A percentile compares a stretch with the other conserved stretches of the same genome.
phyloP scores from a whole-genome alignment of 1,140 invertebrate species.

The Drosophila willistoni region DNA sequence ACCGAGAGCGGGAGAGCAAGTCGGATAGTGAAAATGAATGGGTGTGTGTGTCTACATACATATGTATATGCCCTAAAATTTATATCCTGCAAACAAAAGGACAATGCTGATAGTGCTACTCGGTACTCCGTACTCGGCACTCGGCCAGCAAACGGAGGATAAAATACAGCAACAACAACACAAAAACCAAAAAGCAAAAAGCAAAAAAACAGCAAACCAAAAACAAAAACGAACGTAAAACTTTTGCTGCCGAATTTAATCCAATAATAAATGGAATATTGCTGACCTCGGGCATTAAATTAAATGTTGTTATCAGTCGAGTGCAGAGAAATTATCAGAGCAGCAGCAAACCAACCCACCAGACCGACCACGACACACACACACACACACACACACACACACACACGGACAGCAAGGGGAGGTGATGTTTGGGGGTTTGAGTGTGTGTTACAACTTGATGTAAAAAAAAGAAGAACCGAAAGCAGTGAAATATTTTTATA shows the following conservation, averaged over 20 bases:
- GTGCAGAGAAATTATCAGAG: conserved; percentile 82
- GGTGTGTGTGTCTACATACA: neutral
- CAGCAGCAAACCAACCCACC: conserved; percentile 9
- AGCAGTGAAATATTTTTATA: neutral
- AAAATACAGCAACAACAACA: neutral
- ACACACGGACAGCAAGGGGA: too few species aligned
- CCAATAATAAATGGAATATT: conserved; percentile 84
- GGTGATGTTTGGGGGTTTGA: neutral
- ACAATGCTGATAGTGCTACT: conserved; percentile 16
- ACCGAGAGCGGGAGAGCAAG: conserved; percentile 35
- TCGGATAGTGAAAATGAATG: neutral
- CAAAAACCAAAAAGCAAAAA: neutral
- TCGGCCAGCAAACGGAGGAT: conserved; percentile 1
- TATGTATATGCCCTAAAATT: conserved; percentile 1
- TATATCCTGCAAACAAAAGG: conserved; percentile 20
- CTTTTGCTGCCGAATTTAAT: conserved; percentile 82
- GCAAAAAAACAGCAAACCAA: neutral
- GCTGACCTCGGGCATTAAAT: conserved; percentile 84
- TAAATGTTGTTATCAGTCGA: conserved; percentile 83
- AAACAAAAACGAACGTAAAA: conserved; percentile 36
- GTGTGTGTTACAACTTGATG: neutral
- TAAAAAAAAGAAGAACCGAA: neutral
- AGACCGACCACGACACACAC: neutral
- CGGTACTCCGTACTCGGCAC: conserved; percentile 11
- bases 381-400: too few species aligned